These are phyloP conservation scores for Lucilia sericata DNA, from an alignment of 1,140 invertebrate species.

Conservation along the genomic window DNA sequence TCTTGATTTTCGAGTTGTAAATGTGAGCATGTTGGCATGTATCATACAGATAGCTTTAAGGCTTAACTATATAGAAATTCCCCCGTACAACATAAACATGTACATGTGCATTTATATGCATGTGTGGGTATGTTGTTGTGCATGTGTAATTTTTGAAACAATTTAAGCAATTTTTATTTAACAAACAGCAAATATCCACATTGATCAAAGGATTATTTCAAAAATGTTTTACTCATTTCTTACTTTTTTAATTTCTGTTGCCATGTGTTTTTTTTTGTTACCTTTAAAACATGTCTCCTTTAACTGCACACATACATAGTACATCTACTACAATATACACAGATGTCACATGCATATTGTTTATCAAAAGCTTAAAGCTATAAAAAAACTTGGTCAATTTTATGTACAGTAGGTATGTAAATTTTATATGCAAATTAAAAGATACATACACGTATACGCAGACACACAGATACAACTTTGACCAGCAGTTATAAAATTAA, in stretches of 20 bases:
- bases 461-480: background rate
- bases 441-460: background rate
- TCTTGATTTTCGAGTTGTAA: background rate
- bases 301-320: background rate
- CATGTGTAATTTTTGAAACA: background rate
- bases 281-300: constrained; percentile 16
- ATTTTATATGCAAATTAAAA: constrained; percentile 13
- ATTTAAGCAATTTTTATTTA: constrained; percentile 11
- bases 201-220: constrained; percentile 29
- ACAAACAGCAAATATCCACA: constrained; percentile 22
- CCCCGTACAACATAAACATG: background rate
- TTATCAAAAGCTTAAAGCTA: background rate
- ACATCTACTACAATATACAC: background rate
- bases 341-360: background rate
- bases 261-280: background rate
- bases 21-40: background rate
- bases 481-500: constrained; percentile 18
- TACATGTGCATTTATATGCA: background rate
- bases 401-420: constrained; percentile 15
- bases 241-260: background rate
- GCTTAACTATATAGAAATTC: background rate
- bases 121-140: background rate
- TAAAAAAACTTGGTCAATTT: constrained; percentile 4
- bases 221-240: constrained; percentile 2
- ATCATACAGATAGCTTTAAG: constrained; percentile 5